Evolutionary conservation across 2,113 vertebrate species (phyloP), one percentile per base, ranked within the genome.

Genomic region (Mirza zaza): DNA sequence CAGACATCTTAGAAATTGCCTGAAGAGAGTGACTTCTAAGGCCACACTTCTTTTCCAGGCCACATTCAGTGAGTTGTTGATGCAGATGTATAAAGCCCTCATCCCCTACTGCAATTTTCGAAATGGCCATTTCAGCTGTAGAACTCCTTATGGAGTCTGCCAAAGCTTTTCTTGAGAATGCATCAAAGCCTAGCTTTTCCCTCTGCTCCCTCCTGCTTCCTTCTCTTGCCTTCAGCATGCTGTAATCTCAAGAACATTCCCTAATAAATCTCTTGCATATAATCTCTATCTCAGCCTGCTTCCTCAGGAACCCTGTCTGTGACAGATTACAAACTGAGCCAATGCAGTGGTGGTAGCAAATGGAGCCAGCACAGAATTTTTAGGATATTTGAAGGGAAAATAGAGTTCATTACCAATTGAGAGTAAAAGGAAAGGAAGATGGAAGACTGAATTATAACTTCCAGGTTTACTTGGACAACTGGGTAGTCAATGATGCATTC

Each of bases 401-500:
- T 21, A 90, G 52, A 79, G 23, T 83, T 88, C 42, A 87, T 89
- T 80, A 65, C 8, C 18, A 81, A 80, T 21, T 89, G 48, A 17
- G 77, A 91, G 17, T 61, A 97, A 91, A 95, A 94, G 29, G 3
- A 85, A 79, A 67, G 27, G 39, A 76, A 79, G 42, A 83, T 63
- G 61, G 29, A 96, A 86, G 73, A 91, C 42, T 90, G 88, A 82
- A 86, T 95, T 57, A 57, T 52, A 87, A 75, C 70, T 86, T 79
- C 36, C 39, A 70, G 32, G 17, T 93, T 92, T 91, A 48, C 32
- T 52, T 92, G 77, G 91, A 87, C 50, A 89, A 65, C 59, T 88
- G 61, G 57, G 25, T 48, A 48, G 50, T 89, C 85, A 83, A n/a
- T 95, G 68, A 42, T 52, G 18, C n/a, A 96, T 71, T 70, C 50